Base-by-base conservation (phyloP, 1,140 invertebrate genomes). In the Drosophila gunungcola region DNA sequence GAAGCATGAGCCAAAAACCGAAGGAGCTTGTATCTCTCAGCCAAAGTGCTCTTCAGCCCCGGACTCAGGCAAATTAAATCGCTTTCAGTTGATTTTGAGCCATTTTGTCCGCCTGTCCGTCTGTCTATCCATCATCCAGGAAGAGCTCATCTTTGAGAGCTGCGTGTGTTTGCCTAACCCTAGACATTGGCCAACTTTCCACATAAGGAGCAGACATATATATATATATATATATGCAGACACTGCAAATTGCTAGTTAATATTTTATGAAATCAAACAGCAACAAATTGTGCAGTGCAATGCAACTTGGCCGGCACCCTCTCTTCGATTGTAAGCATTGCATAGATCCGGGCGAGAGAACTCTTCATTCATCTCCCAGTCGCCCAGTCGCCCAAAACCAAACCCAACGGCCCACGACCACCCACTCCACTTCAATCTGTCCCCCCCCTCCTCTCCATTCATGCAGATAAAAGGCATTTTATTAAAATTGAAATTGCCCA, bases 201-300 rank as follows among this genome's bases (percentile, higher is more conserved):
- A 12, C 46, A 38, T 75, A 75, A 60, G 43, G 49, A 55, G 46
- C 39, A 51, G 1, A 21, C 16, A 21, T 21, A 21, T 21, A 21
- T 21, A 21, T 21, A 21, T 21, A 21, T 21, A 21, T 36, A 27
- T 68, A 49, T 73, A 78, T 82, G 83, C 83, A 88, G 83, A 83
- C 83, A 61, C 79, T 88, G 83, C 79, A 86, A 82, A 88, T 88
- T 86, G 83, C 79, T 42, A 83, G 83, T 86, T 86, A 86, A 86
- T 86, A 86, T 88, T 86, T 86, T 86, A 86, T 86, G 65, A 83
- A 88, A 70, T 81, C 79, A 88, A 88, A 88, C 84, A 86, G 79
- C 70, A 82, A 86, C 83, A 86, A 86, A 86, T 88, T 88, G 82
- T 88, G 82, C 73, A 81, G 64, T 64, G 76, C 80, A 74, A 83